Evolutionary conservation across 1,140 invertebrate species (phyloP).

Genomic region (Hylaeus anthracinus): DNA sequence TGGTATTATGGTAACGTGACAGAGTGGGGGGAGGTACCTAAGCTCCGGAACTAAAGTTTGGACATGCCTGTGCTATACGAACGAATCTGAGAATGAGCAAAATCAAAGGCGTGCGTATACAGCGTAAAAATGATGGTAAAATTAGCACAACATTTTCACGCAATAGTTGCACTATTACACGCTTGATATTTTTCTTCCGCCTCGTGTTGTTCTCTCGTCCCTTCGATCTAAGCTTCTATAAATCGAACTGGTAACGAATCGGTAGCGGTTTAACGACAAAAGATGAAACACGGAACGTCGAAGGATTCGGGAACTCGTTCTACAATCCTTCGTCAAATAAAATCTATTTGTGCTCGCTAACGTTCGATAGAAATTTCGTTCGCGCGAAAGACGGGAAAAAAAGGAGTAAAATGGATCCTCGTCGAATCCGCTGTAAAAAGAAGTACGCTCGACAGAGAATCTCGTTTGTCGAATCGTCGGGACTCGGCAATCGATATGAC

Average conservation of each 20-base stretch:
- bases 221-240: neutral
- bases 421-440: neutral
- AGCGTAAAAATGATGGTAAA: neutral
- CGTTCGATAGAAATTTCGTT: constrained; percentile 3
- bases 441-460: constrained; percentile 6
- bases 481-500: neutral
- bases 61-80: constrained; percentile 20
- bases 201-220: neutral
- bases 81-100: constrained; percentile 22
- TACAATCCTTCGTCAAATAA: neutral
- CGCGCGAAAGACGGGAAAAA: neutral
- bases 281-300: neutral
- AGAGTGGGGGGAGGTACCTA: no score
- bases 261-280: neutral
- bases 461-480: neutral
- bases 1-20: no score
- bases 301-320: neutral
- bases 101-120: constrained; percentile 20
- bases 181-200: neutral
- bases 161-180: neutral
- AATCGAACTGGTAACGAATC: constrained; percentile 19
- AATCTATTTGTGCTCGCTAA: neutral
- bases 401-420: neutral
- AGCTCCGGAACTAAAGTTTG: no score
- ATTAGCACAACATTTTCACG: neutral